Evolutionary conservation across 1,140 invertebrate genomes (phyloP), one percentile per base, ranked within the genome.

Genomic region (Drosophila ironensis): DNA sequence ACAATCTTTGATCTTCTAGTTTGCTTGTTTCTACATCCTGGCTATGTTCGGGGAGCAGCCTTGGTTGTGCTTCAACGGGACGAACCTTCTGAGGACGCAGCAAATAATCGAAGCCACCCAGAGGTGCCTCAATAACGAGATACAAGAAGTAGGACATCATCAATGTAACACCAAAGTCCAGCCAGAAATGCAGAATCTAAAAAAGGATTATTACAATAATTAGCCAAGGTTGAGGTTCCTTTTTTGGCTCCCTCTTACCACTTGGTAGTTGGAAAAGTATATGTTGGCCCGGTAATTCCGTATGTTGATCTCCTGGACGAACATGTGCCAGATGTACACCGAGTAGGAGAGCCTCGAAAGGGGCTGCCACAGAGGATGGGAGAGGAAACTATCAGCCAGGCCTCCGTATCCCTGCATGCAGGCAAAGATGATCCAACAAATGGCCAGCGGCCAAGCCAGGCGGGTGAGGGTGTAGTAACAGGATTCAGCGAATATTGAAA

Each of bases 361-460:
- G 0, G 92, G 60, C 54, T 92, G 91, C 91, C 91, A 92, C 16
- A 91, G 54, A 4, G 71, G 51, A 9, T 88, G 67, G 1, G 89
- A 90, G 3, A 92, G 35, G 5, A 92, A 89, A 71, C 88, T 90
- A 52, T 92, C 91, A 22, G 91, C 88, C 22, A 90, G 78, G 66
- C 91, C 94, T 71, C 93, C 94, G 78, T 93, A 92, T 33, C 93
- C 93, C 37, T 92, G 91, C 4, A 91, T 88, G 71, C 94, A 94
- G 1, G 93, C 93, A 40, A 94, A 93, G 7, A 95, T 91, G 2
- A 96, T 90, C 94, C 94, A 95, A 1, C 91, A 90, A 1, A 96
- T 37, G 1, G 90, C 91, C 0, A 93, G 1, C 0, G 91, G 90
- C 92, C 94, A 95, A 0, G 90, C 87, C 1, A 92, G 89, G 33